Base-by-base conservation (phyloP, 2,888 invertebrate species). In the Chironomus tentans region DNA sequence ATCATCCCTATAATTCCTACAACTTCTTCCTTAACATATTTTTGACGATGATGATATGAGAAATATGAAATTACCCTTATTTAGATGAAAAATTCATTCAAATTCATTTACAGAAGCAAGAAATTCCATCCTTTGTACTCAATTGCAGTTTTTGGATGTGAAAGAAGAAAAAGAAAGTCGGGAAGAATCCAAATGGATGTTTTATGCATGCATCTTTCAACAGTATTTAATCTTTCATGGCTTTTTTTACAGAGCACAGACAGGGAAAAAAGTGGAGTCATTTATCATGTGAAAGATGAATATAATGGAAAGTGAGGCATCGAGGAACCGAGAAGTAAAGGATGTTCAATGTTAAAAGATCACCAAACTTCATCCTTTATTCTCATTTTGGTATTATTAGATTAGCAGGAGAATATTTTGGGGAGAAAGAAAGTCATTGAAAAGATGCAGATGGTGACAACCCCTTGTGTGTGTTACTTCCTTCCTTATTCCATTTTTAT, bases 161-260 rank as follows among this genome's bases (percentile, higher is more conserved):
- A 5, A 28, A 3, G 24, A 24, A 24, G 28, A 28, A 28, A 28
- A 28, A 28, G 5, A 38, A 38, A 28, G 5, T 28, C 28, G 28
- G 38, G 56, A 56, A 56, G 56, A 6, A 28, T 13, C 4, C 13
- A 72, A 61, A 61, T 50, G 15, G 13, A 72, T 72, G 46, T 62
- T 72, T 72, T 72, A 72, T 72, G 56, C 56, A 72, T 72, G 72
- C 28, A 24, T 56, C 56, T 56, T 72, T 72, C 72, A 72, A 72
- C 72, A 62, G 62, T 72, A 61, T 56, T 72, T 72, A 72, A 72
- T 72, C 62, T 56, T 28, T 72, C 62, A 28, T 61, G 62, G 10
- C 56, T 48, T 56, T 38, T 38, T 10, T 38, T 28, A 28, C 38
- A 5, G 1, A 38, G 38, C 38, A 38, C 38, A 56, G 56, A 15